Evolutionary conservation across 2,888 invertebrate species (phyloP).

Genomic region (Auanema sp.): DNA sequence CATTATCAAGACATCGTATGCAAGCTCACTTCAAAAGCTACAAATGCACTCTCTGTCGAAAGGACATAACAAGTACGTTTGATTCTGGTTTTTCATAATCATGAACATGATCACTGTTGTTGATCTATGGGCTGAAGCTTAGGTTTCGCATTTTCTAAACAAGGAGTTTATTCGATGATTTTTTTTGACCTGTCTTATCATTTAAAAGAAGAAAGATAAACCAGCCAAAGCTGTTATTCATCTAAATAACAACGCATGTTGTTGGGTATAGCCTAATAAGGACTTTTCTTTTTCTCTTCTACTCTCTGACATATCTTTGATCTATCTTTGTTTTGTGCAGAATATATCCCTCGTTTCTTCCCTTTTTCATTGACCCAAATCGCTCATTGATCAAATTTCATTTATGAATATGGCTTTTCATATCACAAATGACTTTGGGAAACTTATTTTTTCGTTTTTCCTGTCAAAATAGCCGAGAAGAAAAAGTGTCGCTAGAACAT

Average conservation of each 20-base stretch:
- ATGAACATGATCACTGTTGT: background rate
- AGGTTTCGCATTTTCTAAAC: background rate
- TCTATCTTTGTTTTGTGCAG: no score
- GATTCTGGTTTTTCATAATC: background rate
- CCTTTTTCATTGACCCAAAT: no score
- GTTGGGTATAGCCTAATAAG: constrained; percentile 3
- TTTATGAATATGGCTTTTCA: no score
- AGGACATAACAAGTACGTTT: constrained; percentile 56
- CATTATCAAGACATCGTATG: constrained; percentile 57
- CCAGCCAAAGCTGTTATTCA: constrained; percentile 1
- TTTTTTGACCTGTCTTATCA: background rate
- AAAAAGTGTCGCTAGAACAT: no score
- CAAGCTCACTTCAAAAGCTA: constrained; percentile 59
- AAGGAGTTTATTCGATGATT: constrained; percentile 1
- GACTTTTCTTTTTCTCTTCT: background rate
- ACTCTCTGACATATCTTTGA: no score
- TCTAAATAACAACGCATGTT: constrained; percentile 2
- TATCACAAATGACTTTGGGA: no score
- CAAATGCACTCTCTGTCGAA: constrained; percentile 55
- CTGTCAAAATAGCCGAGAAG: no score
- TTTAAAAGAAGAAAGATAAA: background rate
- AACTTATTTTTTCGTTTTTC: no score
- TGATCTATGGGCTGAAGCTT: background rate
- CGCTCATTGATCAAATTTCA: no score
- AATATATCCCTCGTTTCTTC: no score